Base-by-base conservation (phyloP, 2,797 vertebrate species). In the Anguilla anguilla region DNA sequence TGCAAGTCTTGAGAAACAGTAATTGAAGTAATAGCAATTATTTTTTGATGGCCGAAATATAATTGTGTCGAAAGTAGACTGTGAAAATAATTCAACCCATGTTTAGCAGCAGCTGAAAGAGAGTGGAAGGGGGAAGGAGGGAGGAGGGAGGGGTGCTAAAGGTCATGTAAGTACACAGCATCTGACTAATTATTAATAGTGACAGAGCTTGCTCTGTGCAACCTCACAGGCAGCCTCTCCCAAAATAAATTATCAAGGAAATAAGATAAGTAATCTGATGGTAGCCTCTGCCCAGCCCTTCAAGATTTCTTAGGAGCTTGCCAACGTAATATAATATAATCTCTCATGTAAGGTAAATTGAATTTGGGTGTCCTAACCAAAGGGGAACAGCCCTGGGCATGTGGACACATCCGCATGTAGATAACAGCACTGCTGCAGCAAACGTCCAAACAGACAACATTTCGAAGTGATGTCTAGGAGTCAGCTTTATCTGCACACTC, bases 341-440 rank as follows among this genome's bases (percentile, higher is more conserved):
- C n/a, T 67, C 64, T 67, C 64, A n/a, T 67, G 64, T 25, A 67
- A n/a, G 64, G n/a, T 67, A 67, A 67, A 67, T 67, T 67, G 64
- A 67, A 67, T 67, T 25, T 67, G 22, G 64, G n/a, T 28, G 25
- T 67, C 64, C 64, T 25, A n/a, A 67, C 64, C 64, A 67, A n/a
- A 25, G 1, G 64, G 22, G 6, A 25, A 25, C n/a, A 9, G 64
- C 25, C 25, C 64, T 1, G 64, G n/a, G 64, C 64, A 5, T 59
- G 57, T 59, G 17, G 15, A 59, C 57, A 59, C 17, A 59, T 59
- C 13, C 15, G 17, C 57, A 59, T 59, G 57, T 59, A 59, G 57
- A 59, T 19, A 22, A 2, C 55, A 57, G 55, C 10, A 74, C 28
- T 35, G 28, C 31, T 35, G 28, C 22, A 67, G n/a, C 6, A 67